A percentile compares a stretch with the other conserved stretches of the same genome.
Conservation (phyloP, 2,113 vertebrate genomes). For the Anolis carolinensis region DNA sequence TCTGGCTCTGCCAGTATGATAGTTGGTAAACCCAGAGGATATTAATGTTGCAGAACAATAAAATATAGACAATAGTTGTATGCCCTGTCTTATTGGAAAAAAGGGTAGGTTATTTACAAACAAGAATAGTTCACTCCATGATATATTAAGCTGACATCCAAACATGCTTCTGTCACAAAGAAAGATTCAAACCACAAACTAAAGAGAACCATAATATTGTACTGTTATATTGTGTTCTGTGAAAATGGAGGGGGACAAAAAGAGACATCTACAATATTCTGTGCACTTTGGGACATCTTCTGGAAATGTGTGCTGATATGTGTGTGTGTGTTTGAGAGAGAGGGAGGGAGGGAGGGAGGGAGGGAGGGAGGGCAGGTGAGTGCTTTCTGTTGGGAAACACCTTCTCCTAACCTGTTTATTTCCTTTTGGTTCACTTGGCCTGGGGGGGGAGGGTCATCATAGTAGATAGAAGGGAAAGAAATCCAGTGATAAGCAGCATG, state of each 20-base stretch:
- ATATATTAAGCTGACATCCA: conserved; percentile 18
- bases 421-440: no score
- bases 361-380: no score
- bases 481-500: neutral
- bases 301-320: no score
- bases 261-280: no score
- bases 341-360: no score
- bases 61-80: conserved; percentile 28
- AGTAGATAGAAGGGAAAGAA: neutral
- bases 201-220: neutral
- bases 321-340: no score
- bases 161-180: conserved; percentile 11
- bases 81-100: conserved; percentile 10
- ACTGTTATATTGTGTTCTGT: neutral
- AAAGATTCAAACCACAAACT: accelerated
- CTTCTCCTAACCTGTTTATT: no score
- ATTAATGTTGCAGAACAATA: conserved; percentile 25
- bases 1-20: conserved; percentile 19
- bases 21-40: conserved; percentile 2
- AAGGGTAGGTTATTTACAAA: conserved; percentile 26
- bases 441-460: no score
- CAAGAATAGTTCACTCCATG: conserved; percentile 11
- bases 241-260: no score
- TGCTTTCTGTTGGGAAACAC: no score
- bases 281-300: no score